phyloP scores from a whole-genome alignment of 2,113 vertebrate species.

The Rhynchomys soricoides region DNA sequence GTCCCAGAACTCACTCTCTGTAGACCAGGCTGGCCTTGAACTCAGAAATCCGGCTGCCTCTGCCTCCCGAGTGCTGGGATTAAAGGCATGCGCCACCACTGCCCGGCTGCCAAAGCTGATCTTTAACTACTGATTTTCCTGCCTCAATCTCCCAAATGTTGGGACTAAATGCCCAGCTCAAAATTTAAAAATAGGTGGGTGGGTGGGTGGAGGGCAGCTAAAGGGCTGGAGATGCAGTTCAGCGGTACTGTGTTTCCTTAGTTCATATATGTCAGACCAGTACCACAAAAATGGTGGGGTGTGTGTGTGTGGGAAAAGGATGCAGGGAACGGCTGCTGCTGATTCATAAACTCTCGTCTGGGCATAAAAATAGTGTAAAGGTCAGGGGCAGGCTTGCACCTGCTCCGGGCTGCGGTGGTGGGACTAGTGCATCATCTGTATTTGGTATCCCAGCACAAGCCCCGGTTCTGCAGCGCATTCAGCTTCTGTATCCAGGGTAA shows the following conservation, averaged over 20 bases:
- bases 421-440: too few species aligned
- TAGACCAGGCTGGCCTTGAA: too few species aligned
- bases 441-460: neutral
- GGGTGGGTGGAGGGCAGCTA: too few species aligned
- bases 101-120: too few species aligned
- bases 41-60: too few species aligned
- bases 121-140: neutral
- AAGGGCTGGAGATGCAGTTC: neutral
- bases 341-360: neutral
- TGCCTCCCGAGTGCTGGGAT: too few species aligned
- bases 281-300: neutral
- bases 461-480: neutral
- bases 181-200: neutral
- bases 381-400: neutral
- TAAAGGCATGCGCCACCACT: too few species aligned
- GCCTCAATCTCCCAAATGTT: neutral
- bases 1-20: too few species aligned
- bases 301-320: neutral
- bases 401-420: neutral
- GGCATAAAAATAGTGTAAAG: neutral
- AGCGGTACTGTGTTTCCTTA: neutral
- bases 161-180: neutral
- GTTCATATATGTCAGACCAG: neutral
- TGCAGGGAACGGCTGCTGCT: neutral
- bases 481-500: neutral